phyloP scores from a whole-genome alignment of 2,113 vertebrate genomes.

The Paramormyrops kingsleyae region DNA sequence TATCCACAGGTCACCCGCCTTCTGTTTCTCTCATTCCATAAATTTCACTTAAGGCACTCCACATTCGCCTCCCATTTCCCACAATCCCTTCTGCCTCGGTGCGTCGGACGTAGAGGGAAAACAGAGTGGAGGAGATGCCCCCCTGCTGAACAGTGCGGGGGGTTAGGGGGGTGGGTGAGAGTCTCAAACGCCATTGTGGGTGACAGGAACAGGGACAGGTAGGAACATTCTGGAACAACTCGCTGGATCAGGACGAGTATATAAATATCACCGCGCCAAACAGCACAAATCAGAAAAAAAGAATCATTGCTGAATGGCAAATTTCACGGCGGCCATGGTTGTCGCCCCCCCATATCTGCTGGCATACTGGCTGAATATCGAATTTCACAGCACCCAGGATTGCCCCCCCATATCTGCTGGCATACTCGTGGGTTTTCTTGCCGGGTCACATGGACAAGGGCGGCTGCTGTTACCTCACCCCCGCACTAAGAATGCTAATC shows the following conservation, averaged over 20 bases:
- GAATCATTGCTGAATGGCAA: not conserved
- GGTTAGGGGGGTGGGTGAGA: not conserved
- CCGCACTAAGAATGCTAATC: constrained; percentile 56
- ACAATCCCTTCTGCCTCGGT: constrained; percentile 34
- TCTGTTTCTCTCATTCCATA: constrained; percentile 33
- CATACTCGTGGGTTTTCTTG: not conserved
- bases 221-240: not conserved
- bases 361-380: not conserved
- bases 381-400: not conserved
- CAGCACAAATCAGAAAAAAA: not conserved
- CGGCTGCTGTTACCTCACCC: constrained; percentile 36
- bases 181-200: not conserved
- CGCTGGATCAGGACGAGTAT: not conserved
- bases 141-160: not conserved
- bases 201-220: not conserved
- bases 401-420: not conserved
- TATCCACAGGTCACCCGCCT: not conserved
- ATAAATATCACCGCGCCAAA: not conserved
- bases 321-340: not conserved
- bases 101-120: not conserved
- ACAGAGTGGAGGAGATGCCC: not conserved
- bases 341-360: not conserved
- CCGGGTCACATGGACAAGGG: constrained; percentile 35
- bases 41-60: constrained; percentile 32
- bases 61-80: constrained; percentile 30